A percentile compares a stretch with the other conserved stretches of the same genome.
Conservation (phyloP, 2,113 vertebrate species). For the Gopherus evgoodei region DNA sequence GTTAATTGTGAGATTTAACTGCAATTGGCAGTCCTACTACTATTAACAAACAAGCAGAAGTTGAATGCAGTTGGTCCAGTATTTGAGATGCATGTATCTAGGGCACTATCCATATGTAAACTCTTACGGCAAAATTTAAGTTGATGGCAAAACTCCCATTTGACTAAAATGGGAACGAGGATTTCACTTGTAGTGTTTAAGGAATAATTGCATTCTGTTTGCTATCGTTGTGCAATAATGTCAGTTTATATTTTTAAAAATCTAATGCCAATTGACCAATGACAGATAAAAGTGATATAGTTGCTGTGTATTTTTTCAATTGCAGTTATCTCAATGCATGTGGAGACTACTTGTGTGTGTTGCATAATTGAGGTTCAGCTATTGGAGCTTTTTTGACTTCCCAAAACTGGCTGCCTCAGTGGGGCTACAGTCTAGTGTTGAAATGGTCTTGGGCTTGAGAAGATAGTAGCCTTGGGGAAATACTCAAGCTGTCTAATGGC, state of each 20-base stretch:
- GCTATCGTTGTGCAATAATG: neutral
- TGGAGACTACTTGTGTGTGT: neutral
- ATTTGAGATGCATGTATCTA: neutral
- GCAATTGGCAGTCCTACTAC: neutral
- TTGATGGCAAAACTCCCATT: neutral
- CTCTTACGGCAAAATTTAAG: neutral
- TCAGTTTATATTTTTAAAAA: neutral
- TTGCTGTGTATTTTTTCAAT: neutral
- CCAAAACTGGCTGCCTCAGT: neutral
- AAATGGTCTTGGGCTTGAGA: neutral
- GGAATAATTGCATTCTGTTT: neutral
- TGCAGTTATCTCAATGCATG: neutral
- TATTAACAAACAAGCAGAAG: conserved; percentile 2
- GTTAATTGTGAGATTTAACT: too few species aligned
- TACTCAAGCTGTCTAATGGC: conserved; percentile 17
- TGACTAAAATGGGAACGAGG: neutral
- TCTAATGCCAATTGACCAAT: neutral
- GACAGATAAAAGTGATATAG: neutral
- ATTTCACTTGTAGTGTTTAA: neutral
- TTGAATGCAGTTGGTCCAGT: neutral
- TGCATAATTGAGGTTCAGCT: neutral
- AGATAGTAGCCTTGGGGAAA: neutral
- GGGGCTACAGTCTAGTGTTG: neutral
- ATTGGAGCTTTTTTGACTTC: neutral
- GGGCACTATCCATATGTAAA: neutral